Evolutionary conservation across 2,113 vertebrate genomes (phyloP), one percentile per base, ranked within the genome.

Genomic region (Lonchura striata): DNA sequence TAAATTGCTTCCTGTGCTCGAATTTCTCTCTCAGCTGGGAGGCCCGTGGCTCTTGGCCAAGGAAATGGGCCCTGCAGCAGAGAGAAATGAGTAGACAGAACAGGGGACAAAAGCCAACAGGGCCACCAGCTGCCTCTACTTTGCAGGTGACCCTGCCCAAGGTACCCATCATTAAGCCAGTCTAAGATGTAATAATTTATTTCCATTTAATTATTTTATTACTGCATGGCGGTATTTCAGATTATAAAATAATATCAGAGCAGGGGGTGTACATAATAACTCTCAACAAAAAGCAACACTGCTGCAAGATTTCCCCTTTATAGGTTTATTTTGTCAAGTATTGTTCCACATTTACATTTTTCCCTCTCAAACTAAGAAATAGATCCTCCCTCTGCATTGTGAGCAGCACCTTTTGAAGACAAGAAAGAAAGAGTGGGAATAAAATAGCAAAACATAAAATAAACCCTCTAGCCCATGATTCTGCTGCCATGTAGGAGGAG

Each of bases 321-420:
- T 6, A 81, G 66, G 50, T 82, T 93, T 94, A 91, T 97, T 96
- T 94, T 96, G 79, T 85, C 90, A 95, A 93, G 63, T 76, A 90
- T 91, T 95, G 92, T 91, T 95, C 92, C 87, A 77, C 94, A 59
- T 95, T 88, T 91, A 84, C 90, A 91, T 94, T 95, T 82, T 78
- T 23, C 24, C 57, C 59, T 88, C 83, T 90, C 70, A 78, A 94
- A 95, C 70, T 66, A 74, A 92, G 92, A 95, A 95, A 92, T 44
- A 85, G 95, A 94, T 86, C 90, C 93, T 96, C 95, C 93, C 76
- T 87, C 52, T 77, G 70, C 75, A 95, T 95, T 94, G 92, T 95
- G 68, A 91, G 78, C 77, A 83, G 24, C 68, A 72, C 66, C 39
- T 90, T 96, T 93, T 93, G 90, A 95, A 90, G 93, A 50, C 39